These are phyloP conservation scores for Caenorhabditis sp. DNA, from an alignment of 2,888 invertebrate genomes.

Conservation along the genomic window DNA sequence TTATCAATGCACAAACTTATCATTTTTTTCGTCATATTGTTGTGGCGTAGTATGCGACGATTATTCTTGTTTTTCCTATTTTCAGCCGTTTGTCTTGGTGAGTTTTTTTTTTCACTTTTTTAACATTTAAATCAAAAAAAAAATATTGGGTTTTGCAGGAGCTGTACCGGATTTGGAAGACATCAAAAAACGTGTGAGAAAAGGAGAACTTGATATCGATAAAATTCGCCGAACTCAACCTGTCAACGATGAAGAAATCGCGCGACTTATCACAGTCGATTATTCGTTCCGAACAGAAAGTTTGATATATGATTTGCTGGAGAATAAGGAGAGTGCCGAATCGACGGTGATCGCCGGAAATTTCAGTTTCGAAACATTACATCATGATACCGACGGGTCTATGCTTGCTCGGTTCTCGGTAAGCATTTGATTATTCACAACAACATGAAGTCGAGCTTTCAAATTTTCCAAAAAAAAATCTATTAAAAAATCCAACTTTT, in stretches of 20 bases:
- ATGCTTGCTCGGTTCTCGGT: slow-evolving; percentile 48
- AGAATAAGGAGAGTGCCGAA: slow-evolving; percentile 38
- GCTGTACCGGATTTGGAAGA: slow-evolving; percentile 15
- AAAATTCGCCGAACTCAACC: slow-evolving; percentile 6
- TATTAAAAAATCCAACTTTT: not conserved
- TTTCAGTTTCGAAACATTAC: slow-evolving; percentile 54
- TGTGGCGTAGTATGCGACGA: too few relatives aligned
- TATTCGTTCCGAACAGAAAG: slow-evolving; percentile 54
- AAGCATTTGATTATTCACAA: not conserved
- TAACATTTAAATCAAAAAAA: too few relatives aligned
- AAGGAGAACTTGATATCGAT: not conserved
- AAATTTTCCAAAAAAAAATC: not conserved
- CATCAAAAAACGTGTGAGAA: slow-evolving; percentile 28
- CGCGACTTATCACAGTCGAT: slow-evolving; percentile 47
- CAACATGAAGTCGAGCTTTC: too few relatives aligned
- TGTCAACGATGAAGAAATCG: slow-evolving; percentile 21
- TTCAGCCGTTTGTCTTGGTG: not conserved
- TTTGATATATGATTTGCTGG: slow-evolving; percentile 48
- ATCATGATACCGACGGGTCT: slow-evolving; percentile 46
- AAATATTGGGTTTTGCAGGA: not conserved
- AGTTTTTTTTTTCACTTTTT: not conserved
- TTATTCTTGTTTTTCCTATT: too few relatives aligned
- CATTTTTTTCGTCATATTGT: not conserved
- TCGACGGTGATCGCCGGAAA: slow-evolving; percentile 47
- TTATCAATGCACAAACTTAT: not conserved